Conservation (phyloP, 2,797 vertebrate genomes). For the Acestrorhynchus altus region DNA sequence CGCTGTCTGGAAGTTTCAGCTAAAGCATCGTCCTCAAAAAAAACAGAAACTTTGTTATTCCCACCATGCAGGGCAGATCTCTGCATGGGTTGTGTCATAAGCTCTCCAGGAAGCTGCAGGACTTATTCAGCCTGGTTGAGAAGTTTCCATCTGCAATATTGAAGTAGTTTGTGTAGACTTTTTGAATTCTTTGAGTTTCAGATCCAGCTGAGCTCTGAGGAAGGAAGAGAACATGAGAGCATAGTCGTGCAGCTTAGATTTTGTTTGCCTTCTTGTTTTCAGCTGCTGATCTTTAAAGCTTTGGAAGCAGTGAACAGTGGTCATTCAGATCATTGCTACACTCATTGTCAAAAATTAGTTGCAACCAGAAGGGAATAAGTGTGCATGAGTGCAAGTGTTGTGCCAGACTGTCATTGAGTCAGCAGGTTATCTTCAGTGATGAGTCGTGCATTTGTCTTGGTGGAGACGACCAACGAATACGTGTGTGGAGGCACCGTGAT, state of each 20-base stretch:
- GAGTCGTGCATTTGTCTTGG: too few species aligned
- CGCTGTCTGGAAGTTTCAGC: conserved; percentile 4
- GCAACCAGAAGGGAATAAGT: too few species aligned
- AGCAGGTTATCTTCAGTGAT: too few species aligned
- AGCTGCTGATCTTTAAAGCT: conserved; percentile 14
- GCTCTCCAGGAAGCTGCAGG: conserved; percentile 9
- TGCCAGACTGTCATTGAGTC: too few species aligned
- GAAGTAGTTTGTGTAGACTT: conserved; percentile 24
- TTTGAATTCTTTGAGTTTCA: conserved; percentile 18
- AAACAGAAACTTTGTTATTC: conserved; percentile 4
- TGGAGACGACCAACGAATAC: too few species aligned
- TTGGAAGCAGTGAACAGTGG: not conserved
- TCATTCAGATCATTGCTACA: not conserved
- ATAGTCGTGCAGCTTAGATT: conserved; percentile 18
- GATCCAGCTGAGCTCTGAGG: conserved; percentile 13
- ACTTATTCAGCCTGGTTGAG: conserved; percentile 39
- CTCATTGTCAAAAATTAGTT: too few species aligned
- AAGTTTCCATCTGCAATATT: conserved; percentile 18
- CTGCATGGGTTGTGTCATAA: conserved; percentile 10
- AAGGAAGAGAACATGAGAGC: conserved; percentile 13
- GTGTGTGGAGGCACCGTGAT: too few species aligned
- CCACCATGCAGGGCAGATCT: conserved; percentile 21
- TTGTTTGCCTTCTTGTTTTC: conserved; percentile 34
- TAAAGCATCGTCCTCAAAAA: not conserved
- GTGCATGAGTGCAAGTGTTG: too few species aligned